Percentiles rank a stretch among this genome's conserved stretches.
Evolutionary conservation across 2,797 vertebrate species (phyloP).

Genomic region (Oreonectes daqikongensis): DNA sequence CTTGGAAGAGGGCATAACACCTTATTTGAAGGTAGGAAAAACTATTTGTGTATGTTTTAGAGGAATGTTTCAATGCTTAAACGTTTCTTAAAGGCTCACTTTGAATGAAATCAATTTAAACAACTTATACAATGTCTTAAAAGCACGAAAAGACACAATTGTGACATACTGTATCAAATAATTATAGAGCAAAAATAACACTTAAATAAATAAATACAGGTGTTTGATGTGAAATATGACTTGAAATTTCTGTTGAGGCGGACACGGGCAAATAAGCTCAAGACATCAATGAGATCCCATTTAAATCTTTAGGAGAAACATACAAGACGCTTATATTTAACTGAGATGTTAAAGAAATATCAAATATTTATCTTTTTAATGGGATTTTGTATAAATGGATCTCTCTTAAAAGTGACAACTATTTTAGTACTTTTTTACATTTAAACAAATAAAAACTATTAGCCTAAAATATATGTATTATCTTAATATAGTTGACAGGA

Average conservation of each 20-base stretch:
- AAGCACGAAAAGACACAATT: neutral
- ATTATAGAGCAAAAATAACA: neutral
- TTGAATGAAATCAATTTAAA: neutral
- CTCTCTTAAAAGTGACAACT: neutral
- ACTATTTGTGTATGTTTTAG: neutral
- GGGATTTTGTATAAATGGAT: neutral
- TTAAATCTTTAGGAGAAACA: too few species aligned
- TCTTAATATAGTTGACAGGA: too few species aligned
- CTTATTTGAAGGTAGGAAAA: slow-evolving; percentile 69
- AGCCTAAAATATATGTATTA: neutral
- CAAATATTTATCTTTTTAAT: neutral
- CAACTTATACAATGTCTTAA: neutral
- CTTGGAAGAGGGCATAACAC: slow-evolving; percentile 64
- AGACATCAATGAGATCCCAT: too few species aligned
- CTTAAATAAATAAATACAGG: neutral
- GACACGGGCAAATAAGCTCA: neutral
- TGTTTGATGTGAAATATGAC: neutral
- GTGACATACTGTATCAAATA: too few species aligned
- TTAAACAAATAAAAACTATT: too few species aligned
- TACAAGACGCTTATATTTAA: too few species aligned
- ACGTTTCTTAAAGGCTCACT: too few species aligned
- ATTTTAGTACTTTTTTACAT: too few species aligned
- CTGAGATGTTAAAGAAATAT: neutral
- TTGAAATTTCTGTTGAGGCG: neutral
- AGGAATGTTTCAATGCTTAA: neutral